Evolutionary conservation across 1,140 invertebrate genomes (phyloP), one percentile per base, ranked within the genome.

Genomic region (Melanaphis sacchari): DNA sequence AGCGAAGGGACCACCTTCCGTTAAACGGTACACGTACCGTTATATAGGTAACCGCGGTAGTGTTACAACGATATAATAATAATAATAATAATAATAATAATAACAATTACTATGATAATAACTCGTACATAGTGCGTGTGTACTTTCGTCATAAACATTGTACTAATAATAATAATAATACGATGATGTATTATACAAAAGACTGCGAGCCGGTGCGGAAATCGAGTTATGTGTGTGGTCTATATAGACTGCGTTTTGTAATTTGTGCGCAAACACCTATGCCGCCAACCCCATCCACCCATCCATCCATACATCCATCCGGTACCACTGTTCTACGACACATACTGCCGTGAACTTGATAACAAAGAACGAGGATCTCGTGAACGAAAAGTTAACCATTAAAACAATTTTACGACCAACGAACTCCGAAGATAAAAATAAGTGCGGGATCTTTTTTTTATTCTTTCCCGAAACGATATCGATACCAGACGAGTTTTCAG

Each of bases 91-190:
- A 43, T 43, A 43, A 49, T 36, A 49, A 49, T 46, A 43, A 46
- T 89, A n/a, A n/a, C n/a, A 52, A 89, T 89, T 52, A 85, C 24
- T 84, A 88, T 88, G 85, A 46, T 88, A 46, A 88, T 88, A 88
- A 88, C 43, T 88, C 85, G 41, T 46, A 2, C 59, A 15, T n/a
- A n/a, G 31, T 43, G 31, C 31, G 85, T 88, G 85, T 88, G 43
- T n/a, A 88, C 85, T 88, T 84, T 88, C 85, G 85, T 49, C 41
- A 46, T 88, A 88, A 88, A 88, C 43, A 88, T 88, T 46, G 43
- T 46, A 46, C n/a, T 46, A 82, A 24, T 66, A n/a, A 66, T 66
- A 66, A 21, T n/a, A 76, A 76, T 18, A n/a, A 46, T 31, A 49
- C 46, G 46, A 49, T 46, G 84, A 46, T 46, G 41, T 21, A 49